Evolutionary conservation across 1,140 invertebrate genomes (phyloP).

Genomic region (Plodia interpunctella): DNA sequence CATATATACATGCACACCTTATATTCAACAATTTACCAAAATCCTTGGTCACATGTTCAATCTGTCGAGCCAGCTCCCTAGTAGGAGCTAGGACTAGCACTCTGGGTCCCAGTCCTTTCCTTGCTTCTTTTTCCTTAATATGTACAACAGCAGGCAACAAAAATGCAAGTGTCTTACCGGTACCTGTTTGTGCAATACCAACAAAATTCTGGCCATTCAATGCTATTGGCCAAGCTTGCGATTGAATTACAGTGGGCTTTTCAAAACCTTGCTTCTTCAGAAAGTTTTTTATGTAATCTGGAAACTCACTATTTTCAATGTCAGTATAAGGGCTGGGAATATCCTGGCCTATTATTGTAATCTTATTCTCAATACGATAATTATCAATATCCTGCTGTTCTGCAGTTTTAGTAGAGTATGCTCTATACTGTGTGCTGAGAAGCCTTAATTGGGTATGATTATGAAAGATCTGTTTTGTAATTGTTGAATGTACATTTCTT

Average conservation of each 20-base stretch:
- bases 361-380: slow-evolving; percentile 59
- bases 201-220: slow-evolving; percentile 94
- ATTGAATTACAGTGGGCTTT: slow-evolving; percentile 91
- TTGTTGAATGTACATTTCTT: not conserved
- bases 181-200: slow-evolving; percentile 96
- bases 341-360: slow-evolving; percentile 60
- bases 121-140: slow-evolving; percentile 90
- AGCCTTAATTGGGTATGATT: not conserved
- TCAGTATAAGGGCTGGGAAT: slow-evolving; percentile 56
- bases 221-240: slow-evolving; percentile 94
- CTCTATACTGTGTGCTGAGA: slow-evolving; percentile 22
- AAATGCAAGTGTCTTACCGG: slow-evolving; percentile 92
- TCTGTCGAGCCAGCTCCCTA: slow-evolving; percentile 96
- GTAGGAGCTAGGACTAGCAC: slow-evolving; percentile 95
- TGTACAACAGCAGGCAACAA: slow-evolving; percentile 91
- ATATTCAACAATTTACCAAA: slow-evolving; percentile 90
- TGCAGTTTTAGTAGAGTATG: slow-evolving; percentile 49
- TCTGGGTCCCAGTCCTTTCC: slow-evolving; percentile 90
- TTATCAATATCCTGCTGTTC: slow-evolving; percentile 39
- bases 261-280: slow-evolving; percentile 86
- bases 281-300: slow-evolving; percentile 86
- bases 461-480: not conserved
- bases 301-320: slow-evolving; percentile 85
- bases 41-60: slow-evolving; percentile 93
- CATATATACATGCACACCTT: slow-evolving; percentile 94